These are phyloP conservation scores for Psittacula echo DNA, from an alignment of 2,797 vertebrate species.

Conservation along the genomic window DNA sequence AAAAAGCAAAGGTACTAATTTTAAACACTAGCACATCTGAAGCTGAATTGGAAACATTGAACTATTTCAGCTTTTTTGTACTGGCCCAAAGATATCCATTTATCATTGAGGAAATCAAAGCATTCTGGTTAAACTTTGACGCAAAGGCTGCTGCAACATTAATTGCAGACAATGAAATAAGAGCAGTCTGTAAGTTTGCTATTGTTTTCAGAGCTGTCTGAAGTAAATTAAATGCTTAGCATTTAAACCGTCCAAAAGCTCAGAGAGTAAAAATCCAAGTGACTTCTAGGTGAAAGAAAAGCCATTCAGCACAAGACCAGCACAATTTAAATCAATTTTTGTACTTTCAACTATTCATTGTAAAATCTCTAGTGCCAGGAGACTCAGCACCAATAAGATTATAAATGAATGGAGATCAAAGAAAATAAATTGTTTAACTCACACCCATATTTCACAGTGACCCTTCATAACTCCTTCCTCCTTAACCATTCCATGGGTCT, in stretches of 20 bases:
- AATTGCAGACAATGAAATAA: constrained; percentile 58
- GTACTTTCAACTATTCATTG: not conserved
- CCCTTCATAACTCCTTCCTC: constrained; percentile 20
- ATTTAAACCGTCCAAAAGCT: constrained; percentile 38
- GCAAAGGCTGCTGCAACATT: constrained; percentile 29
- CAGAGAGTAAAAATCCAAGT: constrained; percentile 15
- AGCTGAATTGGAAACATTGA: not conserved
- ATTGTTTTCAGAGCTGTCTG: constrained; percentile 48
- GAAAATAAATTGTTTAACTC: constrained; percentile 39
- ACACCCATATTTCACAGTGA: constrained; percentile 47
- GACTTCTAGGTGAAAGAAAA: not conserved
- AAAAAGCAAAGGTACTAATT: not conserved
- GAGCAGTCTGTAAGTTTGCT: constrained; percentile 36
- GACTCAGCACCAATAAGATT: not conserved
- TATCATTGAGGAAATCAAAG: constrained; percentile 46
- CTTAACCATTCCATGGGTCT: not conserved
- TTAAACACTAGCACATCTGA: constrained; percentile 7
- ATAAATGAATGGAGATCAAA: constrained; percentile 57
- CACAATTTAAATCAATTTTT: not conserved
- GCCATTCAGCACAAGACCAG: not conserved
- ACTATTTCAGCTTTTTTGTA: not conserved
- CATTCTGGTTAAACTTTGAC: constrained; percentile 48
- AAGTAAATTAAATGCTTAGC: constrained; percentile 46
- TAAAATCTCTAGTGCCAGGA: not conserved
- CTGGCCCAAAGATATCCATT: constrained; percentile 1